Conservation (phyloP, 2,888 invertebrate genomes). For the Melinopterus prodromus region DNA sequence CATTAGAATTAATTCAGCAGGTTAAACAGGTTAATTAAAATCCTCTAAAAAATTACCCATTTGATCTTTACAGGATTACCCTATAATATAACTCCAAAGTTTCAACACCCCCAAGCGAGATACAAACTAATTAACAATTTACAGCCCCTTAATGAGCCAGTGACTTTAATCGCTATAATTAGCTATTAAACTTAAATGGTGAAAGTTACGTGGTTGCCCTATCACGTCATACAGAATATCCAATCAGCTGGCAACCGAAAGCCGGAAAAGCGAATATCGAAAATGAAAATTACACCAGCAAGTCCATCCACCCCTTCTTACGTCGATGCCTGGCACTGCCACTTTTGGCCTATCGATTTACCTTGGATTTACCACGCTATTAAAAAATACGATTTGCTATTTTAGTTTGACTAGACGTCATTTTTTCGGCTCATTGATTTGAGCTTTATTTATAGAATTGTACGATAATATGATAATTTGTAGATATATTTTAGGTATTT, state of each 20-base stretch:
- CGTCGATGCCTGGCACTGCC: not conserved
- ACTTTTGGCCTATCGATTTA: not conserved
- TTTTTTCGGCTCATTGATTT: not conserved
- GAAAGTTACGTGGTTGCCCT: not conserved
- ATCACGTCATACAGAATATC: not conserved
- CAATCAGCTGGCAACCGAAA: not conserved
- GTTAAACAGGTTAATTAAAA: too few relatives aligned
- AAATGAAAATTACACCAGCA: not conserved
- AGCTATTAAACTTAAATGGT: not conserved
- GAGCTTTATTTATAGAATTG: not conserved
- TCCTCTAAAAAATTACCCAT: too few relatives aligned
- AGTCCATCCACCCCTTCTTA: not conserved
- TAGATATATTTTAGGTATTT: too few relatives aligned
- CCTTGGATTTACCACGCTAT: not conserved
- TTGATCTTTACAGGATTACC: not conserved
- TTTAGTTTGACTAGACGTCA: not conserved
- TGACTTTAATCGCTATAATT: not conserved
- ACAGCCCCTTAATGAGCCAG: not conserved
- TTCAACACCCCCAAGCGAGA: not conserved
- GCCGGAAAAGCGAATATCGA: not conserved
- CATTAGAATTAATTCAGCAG: too few relatives aligned
- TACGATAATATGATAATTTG: too few relatives aligned
- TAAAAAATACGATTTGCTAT: not conserved
- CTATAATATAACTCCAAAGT: not conserved
- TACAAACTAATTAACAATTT: not conserved